A percentile compares a stretch with the other conserved stretches of the same genome.
Conservation (phyloP, 2,797 vertebrate genomes). For the Avahi laniger region DNA sequence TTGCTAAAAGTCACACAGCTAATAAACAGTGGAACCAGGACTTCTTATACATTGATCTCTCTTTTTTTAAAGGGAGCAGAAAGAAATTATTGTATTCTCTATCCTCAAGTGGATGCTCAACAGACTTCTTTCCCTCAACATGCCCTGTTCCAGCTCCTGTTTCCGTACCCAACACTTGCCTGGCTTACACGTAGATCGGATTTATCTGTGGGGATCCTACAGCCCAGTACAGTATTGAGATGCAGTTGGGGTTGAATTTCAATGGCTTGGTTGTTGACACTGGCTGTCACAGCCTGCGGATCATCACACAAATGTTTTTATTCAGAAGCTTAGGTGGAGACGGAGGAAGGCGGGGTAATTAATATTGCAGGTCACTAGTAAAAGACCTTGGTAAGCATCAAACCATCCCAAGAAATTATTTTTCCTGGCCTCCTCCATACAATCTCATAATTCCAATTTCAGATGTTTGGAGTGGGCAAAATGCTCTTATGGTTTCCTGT, state of each 20-base stretch:
- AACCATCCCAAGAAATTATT: conserved; percentile 59
- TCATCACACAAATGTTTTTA: conserved; percentile 49
- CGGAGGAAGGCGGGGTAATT: conserved; percentile 37
- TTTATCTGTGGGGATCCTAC: neutral
- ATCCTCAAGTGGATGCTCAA: neutral
- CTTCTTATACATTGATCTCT: neutral
- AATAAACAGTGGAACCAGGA: neutral
- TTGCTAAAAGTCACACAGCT: neutral
- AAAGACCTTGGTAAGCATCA: conserved; percentile 59
- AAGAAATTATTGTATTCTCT: neutral
- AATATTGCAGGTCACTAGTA: conserved; percentile 62
- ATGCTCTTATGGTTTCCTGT: conserved; percentile 1
- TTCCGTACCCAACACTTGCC: neutral
- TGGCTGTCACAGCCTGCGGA: neutral
- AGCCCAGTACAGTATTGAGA: neutral
- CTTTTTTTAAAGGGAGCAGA: neutral
- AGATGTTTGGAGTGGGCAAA: conserved; percentile 58
- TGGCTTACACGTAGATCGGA: neutral
- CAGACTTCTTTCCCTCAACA: neutral
- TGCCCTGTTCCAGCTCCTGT: neutral
- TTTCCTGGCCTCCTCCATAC: conserved; percentile 67
- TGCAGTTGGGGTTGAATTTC: neutral
- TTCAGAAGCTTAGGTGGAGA: conserved; percentile 10
- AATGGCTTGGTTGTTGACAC: neutral
- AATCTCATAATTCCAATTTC: conserved; percentile 55